Evolutionary conservation across 2,113 vertebrate genomes (phyloP).

Genomic region (Oreotrochilus melanogaster): DNA sequence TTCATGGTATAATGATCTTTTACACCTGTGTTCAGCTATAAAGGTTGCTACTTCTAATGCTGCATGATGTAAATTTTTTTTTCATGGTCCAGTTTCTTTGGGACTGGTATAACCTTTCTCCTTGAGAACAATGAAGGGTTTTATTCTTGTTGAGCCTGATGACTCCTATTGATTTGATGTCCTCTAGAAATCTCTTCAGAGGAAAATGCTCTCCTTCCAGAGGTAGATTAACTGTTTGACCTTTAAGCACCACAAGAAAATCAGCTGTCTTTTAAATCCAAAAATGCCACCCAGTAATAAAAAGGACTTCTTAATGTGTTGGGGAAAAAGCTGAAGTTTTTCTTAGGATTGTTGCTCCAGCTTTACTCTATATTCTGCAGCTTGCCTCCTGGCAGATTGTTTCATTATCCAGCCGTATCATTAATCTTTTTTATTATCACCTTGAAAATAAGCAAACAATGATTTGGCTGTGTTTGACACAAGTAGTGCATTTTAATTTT

Average conservation of each 20-base stretch:
- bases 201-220: conserved; percentile 14
- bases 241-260: conserved; percentile 68
- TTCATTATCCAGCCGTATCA: conserved; percentile 79
- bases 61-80: not conserved
- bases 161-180: conserved; percentile 64
- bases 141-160: conserved; percentile 61
- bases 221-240: conserved; percentile 72
- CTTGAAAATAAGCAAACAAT: conserved; percentile 85
- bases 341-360: conserved; percentile 3
- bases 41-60: not conserved
- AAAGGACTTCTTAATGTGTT: conserved; percentile 62
- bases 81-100: not conserved
- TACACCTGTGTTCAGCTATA: not conserved
- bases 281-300: conserved; percentile 65
- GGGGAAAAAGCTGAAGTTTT: conserved; percentile 35
- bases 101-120: not conserved
- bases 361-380: conserved; percentile 72
- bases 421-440: conserved; percentile 86
- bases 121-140: conserved; percentile 17
- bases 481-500: conserved; percentile 83
- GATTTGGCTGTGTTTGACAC: conserved; percentile 82
- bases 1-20: not conserved
- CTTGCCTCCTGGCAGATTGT: conserved; percentile 80
- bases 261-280: conserved; percentile 62
- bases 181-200: conserved; percentile 67